Conservation (phyloP, 1,140 invertebrate genomes). For the Drosophila watanabei region DNA sequence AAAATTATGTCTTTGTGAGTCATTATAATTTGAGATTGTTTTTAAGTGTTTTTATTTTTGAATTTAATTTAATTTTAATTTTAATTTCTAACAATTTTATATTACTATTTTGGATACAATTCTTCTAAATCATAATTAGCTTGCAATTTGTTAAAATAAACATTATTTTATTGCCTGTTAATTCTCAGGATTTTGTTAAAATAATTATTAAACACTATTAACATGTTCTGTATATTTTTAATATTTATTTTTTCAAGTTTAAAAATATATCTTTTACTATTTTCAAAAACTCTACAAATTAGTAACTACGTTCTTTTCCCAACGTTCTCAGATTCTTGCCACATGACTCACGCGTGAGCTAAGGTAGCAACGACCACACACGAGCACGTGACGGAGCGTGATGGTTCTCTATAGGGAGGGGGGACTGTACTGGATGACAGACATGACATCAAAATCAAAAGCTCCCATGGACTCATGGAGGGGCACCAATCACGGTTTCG, state of each 20-base stretch:
- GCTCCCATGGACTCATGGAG: slow-evolving; percentile 20
- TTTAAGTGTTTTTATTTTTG: too few relatives aligned
- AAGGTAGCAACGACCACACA: slow-evolving; percentile 15
- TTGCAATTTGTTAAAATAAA: too few relatives aligned
- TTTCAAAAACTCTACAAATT: too few relatives aligned
- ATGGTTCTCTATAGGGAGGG: background rate
- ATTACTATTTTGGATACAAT: background rate
- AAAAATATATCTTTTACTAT: too few relatives aligned
- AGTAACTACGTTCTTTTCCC: too few relatives aligned
- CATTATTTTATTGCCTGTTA: too few relatives aligned
- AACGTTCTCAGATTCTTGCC: background rate
- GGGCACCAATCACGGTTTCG: slow-evolving; percentile 15
- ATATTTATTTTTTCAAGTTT: background rate
- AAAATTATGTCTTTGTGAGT: background rate
- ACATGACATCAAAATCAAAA: slow-evolving; percentile 64
- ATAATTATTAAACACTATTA: too few relatives aligned
- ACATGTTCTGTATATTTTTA: background rate
- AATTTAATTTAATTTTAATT: background rate
- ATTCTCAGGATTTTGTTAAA: too few relatives aligned
- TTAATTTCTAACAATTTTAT: background rate
- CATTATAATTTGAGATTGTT: too few relatives aligned
- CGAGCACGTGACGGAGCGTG: background rate
- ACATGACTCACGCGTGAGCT: slow-evolving; percentile 9
- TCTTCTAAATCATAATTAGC: background rate
- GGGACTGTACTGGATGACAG: slow-evolving; percentile 24